Evolutionary conservation across 2,113 vertebrate species (phyloP).

Genomic region (Morone chrysops): DNA sequence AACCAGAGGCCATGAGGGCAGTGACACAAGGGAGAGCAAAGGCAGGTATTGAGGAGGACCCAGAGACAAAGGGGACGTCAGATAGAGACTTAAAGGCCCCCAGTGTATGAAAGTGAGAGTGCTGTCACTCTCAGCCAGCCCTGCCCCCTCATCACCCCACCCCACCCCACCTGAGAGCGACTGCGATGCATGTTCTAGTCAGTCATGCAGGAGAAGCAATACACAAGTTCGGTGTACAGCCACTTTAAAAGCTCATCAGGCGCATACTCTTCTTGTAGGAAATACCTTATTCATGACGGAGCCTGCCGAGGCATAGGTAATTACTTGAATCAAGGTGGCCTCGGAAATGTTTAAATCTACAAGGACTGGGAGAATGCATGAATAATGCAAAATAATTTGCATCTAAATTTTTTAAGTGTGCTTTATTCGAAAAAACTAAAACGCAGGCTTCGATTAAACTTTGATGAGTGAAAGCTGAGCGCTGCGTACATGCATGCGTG

Average conservation of each 20-base stretch:
- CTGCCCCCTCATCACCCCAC: slow-evolving; percentile 85
- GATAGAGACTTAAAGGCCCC: slow-evolving; percentile 64
- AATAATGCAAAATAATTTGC: slow-evolving; percentile 99
- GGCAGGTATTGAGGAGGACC: slow-evolving; percentile 69
- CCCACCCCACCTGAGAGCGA: slow-evolving; percentile 96
- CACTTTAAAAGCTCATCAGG: slow-evolving; percentile 99
- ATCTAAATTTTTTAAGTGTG: slow-evolving; percentile 99
- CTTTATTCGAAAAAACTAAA: slow-evolving; percentile 93
- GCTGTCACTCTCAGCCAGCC: slow-evolving; percentile 90
- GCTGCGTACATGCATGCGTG: slow-evolving; percentile 54
- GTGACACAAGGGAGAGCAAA: slow-evolving; percentile 40
- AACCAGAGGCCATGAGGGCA: slow-evolving; percentile 48
- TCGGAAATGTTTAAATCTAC: slow-evolving; percentile 99
- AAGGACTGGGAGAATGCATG: slow-evolving; percentile 96
- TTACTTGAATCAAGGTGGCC: slow-evolving; percentile 99
- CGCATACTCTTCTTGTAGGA: slow-evolving; percentile 95
- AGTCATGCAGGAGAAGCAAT: slow-evolving; percentile 96
- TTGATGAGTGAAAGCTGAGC: slow-evolving; percentile 99
- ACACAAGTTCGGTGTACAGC: slow-evolving; percentile 96
- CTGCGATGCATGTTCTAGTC: slow-evolving; percentile 90
- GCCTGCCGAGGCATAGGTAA: slow-evolving; percentile 96
- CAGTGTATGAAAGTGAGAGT: slow-evolving; percentile 81
- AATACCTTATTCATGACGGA: slow-evolving; percentile 99
- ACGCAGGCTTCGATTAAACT: slow-evolving; percentile 92
- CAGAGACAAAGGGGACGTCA: slow-evolving; percentile 52